Conservation (phyloP, 2,888 invertebrate genomes). For the Eupeodes latifasciatus region DNA sequence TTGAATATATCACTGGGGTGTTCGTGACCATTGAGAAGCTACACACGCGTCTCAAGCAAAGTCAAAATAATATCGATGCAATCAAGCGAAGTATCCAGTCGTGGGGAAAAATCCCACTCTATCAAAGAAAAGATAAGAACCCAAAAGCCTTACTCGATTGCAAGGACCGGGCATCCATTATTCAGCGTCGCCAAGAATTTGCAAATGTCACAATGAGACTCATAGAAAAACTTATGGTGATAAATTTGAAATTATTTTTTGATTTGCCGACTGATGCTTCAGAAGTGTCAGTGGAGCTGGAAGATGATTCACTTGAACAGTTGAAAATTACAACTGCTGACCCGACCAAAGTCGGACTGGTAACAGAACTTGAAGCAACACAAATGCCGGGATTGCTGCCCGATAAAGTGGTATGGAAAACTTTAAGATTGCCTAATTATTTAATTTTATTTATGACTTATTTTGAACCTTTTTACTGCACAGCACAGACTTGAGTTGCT, state of each 20-base stretch:
- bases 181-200: slow-evolving; percentile 80
- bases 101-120: slow-evolving; percentile 91
- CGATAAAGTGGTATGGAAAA: slow-evolving; percentile 49
- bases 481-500: slow-evolving; percentile 78
- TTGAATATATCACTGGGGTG: slow-evolving; percentile 88
- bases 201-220: slow-evolving; percentile 86
- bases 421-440: too few species aligned
- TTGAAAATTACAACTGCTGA: slow-evolving; percentile 79
- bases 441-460: not conserved
- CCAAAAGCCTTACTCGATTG: slow-evolving; percentile 86
- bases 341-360: slow-evolving; percentile 49
- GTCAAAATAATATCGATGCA: slow-evolving; percentile 88
- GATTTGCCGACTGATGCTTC: slow-evolving; percentile 84
- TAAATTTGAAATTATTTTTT: slow-evolving; percentile 89
- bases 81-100: slow-evolving; percentile 86
- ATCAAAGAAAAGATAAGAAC: slow-evolving; percentile 89
- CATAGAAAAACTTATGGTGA: slow-evolving; percentile 86
- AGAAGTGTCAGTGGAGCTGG: slow-evolving; percentile 83
- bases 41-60: slow-evolving; percentile 88
- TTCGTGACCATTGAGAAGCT: slow-evolving; percentile 89
- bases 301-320: slow-evolving; percentile 79
- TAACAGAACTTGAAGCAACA: slow-evolving; percentile 81
- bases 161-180: slow-evolving; percentile 78
- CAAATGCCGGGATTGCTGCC: not conserved
- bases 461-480: slow-evolving; percentile 68